Evolutionary conservation across 1,140 invertebrate species (phyloP).

Genomic region (Drosophila kikkawai): DNA sequence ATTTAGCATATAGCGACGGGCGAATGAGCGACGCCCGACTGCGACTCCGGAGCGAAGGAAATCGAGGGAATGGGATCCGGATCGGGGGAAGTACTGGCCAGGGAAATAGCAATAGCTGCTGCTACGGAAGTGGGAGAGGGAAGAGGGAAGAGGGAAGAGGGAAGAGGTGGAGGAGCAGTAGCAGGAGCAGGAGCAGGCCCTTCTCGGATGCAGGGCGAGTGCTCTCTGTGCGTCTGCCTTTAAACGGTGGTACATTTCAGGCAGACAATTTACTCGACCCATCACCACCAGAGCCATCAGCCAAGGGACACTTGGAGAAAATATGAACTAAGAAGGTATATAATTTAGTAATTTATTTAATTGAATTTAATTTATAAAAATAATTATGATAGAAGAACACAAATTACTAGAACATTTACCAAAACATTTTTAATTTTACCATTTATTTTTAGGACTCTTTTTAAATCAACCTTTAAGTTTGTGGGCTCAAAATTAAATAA

Average conservation of each 20-base stretch:
- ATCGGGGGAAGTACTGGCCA: conserved; percentile 22
- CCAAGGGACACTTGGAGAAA: conserved; percentile 1
- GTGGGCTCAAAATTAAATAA: background rate
- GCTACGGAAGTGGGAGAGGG: conserved; percentile 46
- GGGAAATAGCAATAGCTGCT: conserved; percentile 3
- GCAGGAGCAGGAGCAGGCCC: conserved; percentile 19
- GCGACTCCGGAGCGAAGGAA: conserved; percentile 11
- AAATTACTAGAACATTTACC: background rate
- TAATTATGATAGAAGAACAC: no score
- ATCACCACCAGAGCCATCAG: conserved; percentile 41
- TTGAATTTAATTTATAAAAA: no score
- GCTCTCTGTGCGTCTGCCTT: conserved; percentile 58
- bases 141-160: conserved; percentile 6
- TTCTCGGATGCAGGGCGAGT: conserved; percentile 18
- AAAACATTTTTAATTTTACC: rapidly evolving
- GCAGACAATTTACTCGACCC: conserved; percentile 75
- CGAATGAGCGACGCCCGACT: conserved; percentile 77
- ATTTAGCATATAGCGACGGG: conserved; percentile 82
- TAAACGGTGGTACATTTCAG: conserved; percentile 77
- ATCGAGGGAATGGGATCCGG: conserved; percentile 6
- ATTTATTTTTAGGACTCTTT: background rate
- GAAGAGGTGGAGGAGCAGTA: conserved; percentile 22
- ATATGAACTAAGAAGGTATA: background rate
- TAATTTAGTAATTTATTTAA: background rate
- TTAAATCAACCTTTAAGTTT: background rate